phyloP scores from a whole-genome alignment of 2,797 vertebrate genomes.

The Tokudaia tokunoshimensis region DNA sequence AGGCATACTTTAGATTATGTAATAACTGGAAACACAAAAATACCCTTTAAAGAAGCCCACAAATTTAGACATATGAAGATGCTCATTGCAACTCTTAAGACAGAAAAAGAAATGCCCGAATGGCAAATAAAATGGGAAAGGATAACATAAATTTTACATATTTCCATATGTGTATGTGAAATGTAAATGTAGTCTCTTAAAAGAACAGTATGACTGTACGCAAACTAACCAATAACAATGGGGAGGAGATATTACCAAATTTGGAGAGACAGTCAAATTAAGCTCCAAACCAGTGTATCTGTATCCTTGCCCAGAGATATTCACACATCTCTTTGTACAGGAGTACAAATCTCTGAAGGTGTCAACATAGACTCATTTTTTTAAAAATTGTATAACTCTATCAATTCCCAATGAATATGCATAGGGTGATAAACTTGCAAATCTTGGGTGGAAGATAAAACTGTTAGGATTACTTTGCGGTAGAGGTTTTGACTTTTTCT shows the following conservation, averaged over 20 bases:
- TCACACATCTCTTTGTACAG: neutral
- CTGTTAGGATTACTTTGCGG: neutral
- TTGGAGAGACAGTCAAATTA: neutral
- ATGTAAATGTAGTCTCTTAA: slow-evolving; percentile 8
- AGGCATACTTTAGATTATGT: neutral
- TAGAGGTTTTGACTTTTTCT: neutral
- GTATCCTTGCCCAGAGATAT: neutral
- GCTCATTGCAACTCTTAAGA: neutral
- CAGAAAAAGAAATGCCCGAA: neutral
- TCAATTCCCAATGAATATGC: neutral
- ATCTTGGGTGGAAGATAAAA: neutral
- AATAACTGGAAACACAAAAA: slow-evolving; percentile 26
- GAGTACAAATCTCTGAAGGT: neutral
- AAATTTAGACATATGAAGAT: slow-evolving; percentile 4
- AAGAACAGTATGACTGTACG: neutral
- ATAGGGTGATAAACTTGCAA: neutral
- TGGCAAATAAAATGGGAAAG: neutral
- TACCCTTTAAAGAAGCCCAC: neutral
- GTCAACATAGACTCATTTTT: neutral
- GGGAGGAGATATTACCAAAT: neutral
- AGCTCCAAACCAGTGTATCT: neutral
- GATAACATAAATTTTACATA: slow-evolving; percentile 10
- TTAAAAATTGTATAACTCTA: neutral
- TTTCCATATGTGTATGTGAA: neutral
- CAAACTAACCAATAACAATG: neutral